Evolutionary conservation across 2,113 vertebrate species (phyloP), one percentile per base, ranked within the genome.

Genomic region (Melanotaenia duboulayi): DNA sequence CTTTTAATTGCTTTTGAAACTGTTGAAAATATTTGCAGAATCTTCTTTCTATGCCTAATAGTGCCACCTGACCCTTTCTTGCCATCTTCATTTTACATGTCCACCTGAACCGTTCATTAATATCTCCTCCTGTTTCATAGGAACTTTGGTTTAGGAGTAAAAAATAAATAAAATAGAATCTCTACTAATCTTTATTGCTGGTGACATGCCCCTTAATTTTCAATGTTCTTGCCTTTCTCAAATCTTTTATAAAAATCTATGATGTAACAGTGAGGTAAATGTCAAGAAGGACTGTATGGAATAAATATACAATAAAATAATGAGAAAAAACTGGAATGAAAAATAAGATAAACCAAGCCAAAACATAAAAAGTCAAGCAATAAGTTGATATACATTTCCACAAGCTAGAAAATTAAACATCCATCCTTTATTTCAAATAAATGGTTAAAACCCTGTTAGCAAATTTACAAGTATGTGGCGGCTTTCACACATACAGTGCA

Each of bases 381-480:
- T 11, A 59, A 65, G 54, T 48, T 65, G 20, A 32, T 52, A 51
- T 57, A 65, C 22, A 17, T 75, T 55, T 76, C n/a, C 22, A 60
- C 4, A 28, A 39, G 24, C 24, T 57, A 13, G 40, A 23, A 57
- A 73, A 62, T 11, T 40, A 17, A 74, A 62, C 42, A 75, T 69
- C 2, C 12, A 22, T 77, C 52, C 48, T 19, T 49, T 9, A 0
- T 64, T 69, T 23, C 37, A 25, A 62, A 48, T 54, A 40, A 55
- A 75, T 25, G 58, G 57, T 74, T 65, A 32, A 85, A 82, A 51
- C 37, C 56, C 84, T 60, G 50, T 86, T 70, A 65, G 68, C 71
- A 67, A 82, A 85, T 88, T 82, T 80, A 70, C 83, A 78, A 63
- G 63, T 69, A 35, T 20, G 39, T 75, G 78, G 37, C 42, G 59